A percentile compares a stretch with the other conserved stretches of the same genome.
Conservation (phyloP, 2,888 invertebrate genomes). For the Dioctria rufipes region DNA sequence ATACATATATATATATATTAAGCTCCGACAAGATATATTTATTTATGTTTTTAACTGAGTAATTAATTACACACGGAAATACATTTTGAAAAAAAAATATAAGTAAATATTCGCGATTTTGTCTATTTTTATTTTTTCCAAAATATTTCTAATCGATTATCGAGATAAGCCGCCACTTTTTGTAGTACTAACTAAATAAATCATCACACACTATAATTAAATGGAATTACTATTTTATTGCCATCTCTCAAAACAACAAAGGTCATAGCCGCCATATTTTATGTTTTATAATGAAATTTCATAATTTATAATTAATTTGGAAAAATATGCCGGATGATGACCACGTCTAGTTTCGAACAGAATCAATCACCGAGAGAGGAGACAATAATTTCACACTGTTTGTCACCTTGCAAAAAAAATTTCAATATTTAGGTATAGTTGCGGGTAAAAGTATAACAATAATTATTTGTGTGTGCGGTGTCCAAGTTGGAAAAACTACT, state of each 20-base stretch:
- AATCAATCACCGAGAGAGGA: constrained; percentile 38
- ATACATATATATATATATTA: no score
- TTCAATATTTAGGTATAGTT: not conserved
- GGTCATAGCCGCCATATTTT: not conserved
- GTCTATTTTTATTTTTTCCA: not conserved
- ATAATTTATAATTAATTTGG: constrained; percentile 23
- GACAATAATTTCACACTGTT: no score
- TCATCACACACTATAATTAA: not conserved
- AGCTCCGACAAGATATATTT: no score
- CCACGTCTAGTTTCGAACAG: constrained; percentile 22
- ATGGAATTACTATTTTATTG: not conserved
- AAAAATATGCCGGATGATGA: constrained; percentile 25
- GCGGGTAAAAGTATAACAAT: no score
- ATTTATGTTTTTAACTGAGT: no score
- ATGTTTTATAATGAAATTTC: constrained; percentile 28
- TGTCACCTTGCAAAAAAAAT: not conserved
- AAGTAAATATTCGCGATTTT: no score
- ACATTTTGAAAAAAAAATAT: not conserved
- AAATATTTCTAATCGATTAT: no score
- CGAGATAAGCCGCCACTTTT: not conserved
- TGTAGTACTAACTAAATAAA: not conserved
- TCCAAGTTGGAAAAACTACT: constrained; percentile 7
- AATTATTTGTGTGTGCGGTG: not conserved
- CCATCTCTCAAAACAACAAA: not conserved
- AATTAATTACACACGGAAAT: no score